phyloP scores from a whole-genome alignment of 1,140 invertebrate species.

The Pollicipes pollicipes region DNA sequence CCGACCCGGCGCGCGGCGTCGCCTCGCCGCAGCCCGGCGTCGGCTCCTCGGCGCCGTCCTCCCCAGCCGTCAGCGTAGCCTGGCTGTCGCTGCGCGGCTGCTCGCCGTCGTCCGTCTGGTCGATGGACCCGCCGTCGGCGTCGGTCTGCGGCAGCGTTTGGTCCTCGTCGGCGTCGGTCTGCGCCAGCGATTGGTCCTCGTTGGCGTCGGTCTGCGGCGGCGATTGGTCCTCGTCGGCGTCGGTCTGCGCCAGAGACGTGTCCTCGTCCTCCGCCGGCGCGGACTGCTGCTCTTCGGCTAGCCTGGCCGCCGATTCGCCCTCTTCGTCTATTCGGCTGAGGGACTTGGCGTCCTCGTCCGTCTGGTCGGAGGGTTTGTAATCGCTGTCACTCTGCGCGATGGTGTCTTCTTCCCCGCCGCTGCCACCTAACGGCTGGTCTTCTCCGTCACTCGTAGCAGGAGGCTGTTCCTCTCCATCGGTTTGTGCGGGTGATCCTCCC shows the following conservation, averaged over 20 bases:
- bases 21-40: background rate
- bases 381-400: no score
- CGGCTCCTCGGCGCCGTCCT: background rate
- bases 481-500: background rate
- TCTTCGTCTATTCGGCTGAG: background rate
- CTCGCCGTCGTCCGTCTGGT: background rate
- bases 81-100: background rate
- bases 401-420: no score
- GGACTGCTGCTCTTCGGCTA: no score
- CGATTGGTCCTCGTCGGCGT: background rate
- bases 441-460: background rate
- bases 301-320: background rate
- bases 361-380: background rate
- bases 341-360: background rate
- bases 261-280: background rate
- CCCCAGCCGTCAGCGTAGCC: background rate
- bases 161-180: no score
- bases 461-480: background rate
- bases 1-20: background rate
- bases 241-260: background rate
- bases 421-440: no score
- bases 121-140: no score
- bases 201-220: no score
- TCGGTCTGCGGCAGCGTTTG: no score
- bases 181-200: no score